Evolutionary conservation across 2,113 vertebrate genomes (phyloP).

Genomic region (Microcebus ravelobensis): DNA sequence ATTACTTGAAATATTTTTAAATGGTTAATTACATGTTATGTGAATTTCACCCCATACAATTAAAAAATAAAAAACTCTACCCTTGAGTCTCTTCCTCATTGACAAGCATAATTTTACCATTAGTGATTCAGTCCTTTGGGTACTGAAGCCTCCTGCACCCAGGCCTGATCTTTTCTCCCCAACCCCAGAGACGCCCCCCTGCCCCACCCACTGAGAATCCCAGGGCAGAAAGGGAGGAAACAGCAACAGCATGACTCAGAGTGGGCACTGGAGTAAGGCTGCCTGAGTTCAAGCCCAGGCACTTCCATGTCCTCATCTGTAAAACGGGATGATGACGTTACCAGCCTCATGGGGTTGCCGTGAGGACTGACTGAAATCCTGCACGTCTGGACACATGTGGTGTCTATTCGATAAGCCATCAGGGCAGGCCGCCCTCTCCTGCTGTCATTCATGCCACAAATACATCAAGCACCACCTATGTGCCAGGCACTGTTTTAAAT

Average conservation of each 20-base stretch:
- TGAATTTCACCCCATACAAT: background rate
- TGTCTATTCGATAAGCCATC: background rate
- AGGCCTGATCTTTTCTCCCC: background rate
- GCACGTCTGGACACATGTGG: accelerated
- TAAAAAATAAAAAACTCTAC: background rate
- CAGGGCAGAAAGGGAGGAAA: background rate
- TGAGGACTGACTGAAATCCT: background rate
- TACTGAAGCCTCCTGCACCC: background rate
- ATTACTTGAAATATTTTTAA: background rate
- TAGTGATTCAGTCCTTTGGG: background rate
- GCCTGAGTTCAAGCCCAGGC: background rate
- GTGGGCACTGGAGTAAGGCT: background rate
- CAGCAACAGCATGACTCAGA: background rate
- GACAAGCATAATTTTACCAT: background rate
- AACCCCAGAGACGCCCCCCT: background rate
- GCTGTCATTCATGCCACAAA: background rate
- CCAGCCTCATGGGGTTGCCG: background rate
- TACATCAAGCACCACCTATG: background rate
- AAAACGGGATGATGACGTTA: background rate
- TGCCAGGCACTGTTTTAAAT: background rate
- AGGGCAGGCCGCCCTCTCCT: background rate
- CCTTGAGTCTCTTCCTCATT: background rate
- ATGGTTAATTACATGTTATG: background rate
- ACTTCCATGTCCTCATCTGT: background rate
- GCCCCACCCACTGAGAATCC: background rate